phyloP scores from a whole-genome alignment of 2,113 vertebrate genomes.

The Circaetus gallicus region DNA sequence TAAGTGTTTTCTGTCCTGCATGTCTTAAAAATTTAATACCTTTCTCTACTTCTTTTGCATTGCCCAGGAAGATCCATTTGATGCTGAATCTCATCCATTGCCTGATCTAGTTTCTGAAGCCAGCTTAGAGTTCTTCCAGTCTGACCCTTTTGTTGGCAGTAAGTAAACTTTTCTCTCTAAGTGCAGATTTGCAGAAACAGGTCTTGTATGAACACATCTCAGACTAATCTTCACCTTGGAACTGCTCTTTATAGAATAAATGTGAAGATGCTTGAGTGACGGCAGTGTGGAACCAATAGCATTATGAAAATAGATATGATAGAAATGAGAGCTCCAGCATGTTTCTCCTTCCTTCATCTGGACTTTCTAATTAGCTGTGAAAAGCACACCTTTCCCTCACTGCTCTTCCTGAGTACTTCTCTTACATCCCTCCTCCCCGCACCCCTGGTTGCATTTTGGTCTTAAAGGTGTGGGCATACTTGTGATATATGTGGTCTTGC shows the following conservation, averaged over 20 bases:
- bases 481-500: not conserved
- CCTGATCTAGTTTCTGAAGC: slow-evolving; percentile 73
- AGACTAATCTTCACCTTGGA: not conserved
- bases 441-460: not conserved
- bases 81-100: slow-evolving; percentile 76
- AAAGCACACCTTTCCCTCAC: not conserved
- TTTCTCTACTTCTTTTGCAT: slow-evolving; percentile 1
- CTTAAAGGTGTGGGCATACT: not conserved
- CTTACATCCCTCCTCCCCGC: not conserved
- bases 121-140: slow-evolving; percentile 90
- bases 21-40: slow-evolving; percentile 9
- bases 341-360: not conserved
- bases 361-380: not conserved
- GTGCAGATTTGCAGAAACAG: not conserved
- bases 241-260: not conserved
- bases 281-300: not conserved
- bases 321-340: not conserved
- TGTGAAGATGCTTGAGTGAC: not conserved
- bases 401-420: not conserved
- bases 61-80: slow-evolving; percentile 82
- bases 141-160: slow-evolving; percentile 95
- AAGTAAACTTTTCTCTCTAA: slow-evolving; percentile 68
- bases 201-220: not conserved
- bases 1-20: not conserved
- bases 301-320: not conserved